These are phyloP conservation scores for Molothrus ater DNA, from an alignment of 2,797 vertebrate genomes.

Conservation along the genomic window DNA sequence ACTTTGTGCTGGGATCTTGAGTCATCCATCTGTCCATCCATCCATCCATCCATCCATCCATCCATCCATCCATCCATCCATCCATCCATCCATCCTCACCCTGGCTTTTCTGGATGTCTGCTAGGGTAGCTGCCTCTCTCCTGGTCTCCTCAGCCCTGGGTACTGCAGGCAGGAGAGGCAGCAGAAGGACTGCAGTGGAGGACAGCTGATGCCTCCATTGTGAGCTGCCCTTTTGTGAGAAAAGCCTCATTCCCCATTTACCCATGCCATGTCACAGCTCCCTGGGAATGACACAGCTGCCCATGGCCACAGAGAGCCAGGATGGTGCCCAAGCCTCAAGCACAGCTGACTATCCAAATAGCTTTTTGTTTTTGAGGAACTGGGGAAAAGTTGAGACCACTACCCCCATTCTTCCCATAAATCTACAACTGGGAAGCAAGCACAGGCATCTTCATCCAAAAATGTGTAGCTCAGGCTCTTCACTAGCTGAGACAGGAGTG, in stretches of 20 bases:
- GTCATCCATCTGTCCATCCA: too few species aligned
- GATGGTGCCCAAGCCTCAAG: neutral
- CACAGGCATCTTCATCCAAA: slow-evolving; percentile 1
- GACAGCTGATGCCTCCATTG: neutral
- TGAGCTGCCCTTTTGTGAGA: neutral
- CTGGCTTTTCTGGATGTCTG: neutral
- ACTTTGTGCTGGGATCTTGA: neutral
- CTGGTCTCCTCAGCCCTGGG: neutral
- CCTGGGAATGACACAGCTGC: neutral
- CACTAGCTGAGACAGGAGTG: neutral
- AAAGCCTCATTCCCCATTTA: neutral
- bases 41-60: neutral
- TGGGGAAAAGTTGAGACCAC: slow-evolving; percentile 25
- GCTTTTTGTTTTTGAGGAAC: neutral
- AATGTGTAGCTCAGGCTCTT: neutral
- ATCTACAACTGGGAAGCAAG: neutral
- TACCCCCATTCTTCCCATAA: neutral
- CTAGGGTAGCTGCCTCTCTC: neutral
- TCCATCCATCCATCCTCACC: neutral
- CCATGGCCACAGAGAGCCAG: fast-evolving
- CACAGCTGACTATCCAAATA: neutral
- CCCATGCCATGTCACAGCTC: fast-evolving
- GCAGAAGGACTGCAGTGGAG: neutral
- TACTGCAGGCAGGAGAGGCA: neutral
- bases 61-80: neutral